A percentile compares a stretch with the other conserved stretches of the same genome.
phyloP scores from a whole-genome alignment of 2,797 vertebrate species.

The Carcharodon carcharias region DNA sequence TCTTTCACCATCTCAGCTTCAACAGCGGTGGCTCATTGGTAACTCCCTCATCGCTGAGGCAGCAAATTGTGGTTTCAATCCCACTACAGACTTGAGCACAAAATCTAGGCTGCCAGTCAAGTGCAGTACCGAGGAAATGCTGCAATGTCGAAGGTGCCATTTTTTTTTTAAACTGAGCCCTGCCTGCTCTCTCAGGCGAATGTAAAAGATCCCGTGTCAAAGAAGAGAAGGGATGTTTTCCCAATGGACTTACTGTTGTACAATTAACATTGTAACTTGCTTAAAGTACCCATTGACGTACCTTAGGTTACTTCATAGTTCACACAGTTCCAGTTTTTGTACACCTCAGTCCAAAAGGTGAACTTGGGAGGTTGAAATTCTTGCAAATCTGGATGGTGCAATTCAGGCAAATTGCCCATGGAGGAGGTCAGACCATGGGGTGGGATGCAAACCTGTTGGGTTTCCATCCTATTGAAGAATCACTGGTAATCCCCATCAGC shows the following conservation, averaged over 20 bases:
- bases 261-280: background rate
- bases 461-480: background rate
- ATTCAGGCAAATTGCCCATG: background rate
- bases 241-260: background rate
- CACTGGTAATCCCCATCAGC: background rate
- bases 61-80: background rate
- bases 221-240: background rate
- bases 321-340: background rate
- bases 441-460: background rate
- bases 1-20: background rate
- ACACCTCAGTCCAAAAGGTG: background rate
- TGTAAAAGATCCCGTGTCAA: background rate
- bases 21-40: background rate
- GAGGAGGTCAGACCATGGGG: background rate
- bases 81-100: background rate
- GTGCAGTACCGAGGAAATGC: background rate
- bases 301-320: background rate
- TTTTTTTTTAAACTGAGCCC: background rate
- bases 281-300: background rate
- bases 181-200: background rate
- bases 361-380: background rate
- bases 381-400: background rate
- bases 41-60: background rate
- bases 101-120: background rate
- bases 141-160: no score